Conservation (phyloP, 2,888 invertebrate species). For the Branchellion lobata region DNA sequence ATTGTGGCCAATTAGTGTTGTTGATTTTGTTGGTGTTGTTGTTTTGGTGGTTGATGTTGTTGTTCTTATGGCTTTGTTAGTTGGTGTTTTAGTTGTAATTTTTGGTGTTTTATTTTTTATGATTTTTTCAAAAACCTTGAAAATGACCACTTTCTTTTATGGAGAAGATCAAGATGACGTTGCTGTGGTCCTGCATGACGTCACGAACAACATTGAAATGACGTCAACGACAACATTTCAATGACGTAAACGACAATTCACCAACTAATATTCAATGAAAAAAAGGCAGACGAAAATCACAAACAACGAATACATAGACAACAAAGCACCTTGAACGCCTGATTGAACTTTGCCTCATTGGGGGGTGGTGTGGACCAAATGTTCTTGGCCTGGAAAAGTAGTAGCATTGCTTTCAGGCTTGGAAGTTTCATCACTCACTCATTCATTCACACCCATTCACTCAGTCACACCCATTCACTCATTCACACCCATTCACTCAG, state of each 20-base stretch:
- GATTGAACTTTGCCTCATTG: slow-evolving; percentile 92
- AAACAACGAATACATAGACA: neutral
- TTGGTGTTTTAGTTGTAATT: neutral
- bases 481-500: no score
- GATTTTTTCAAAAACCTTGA: slow-evolving; percentile 62
- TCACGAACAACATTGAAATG: no score
- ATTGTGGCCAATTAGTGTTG: no score
- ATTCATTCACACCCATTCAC: no score
- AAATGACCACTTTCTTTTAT: slow-evolving; percentile 94
- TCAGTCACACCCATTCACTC: no score
- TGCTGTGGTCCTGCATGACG: slow-evolving; percentile 19
- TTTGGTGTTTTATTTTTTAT: neutral
- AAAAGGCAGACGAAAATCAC: neutral
- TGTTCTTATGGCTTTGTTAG: no score
- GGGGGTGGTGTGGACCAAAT: slow-evolving; percentile 97
- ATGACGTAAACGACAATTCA: neutral
- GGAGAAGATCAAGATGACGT: slow-evolving; percentile 87
- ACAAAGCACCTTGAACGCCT: slow-evolving; percentile 73
- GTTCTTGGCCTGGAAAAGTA: slow-evolving; percentile 70
- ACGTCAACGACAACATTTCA: neutral
- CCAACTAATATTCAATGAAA: neutral
- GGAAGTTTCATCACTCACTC: no score
- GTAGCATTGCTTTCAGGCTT: no score
- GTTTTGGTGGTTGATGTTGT: no score
- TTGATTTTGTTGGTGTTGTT: no score